phyloP scores from a whole-genome alignment of 2,113 vertebrate species.

The Suncus etruscus region DNA sequence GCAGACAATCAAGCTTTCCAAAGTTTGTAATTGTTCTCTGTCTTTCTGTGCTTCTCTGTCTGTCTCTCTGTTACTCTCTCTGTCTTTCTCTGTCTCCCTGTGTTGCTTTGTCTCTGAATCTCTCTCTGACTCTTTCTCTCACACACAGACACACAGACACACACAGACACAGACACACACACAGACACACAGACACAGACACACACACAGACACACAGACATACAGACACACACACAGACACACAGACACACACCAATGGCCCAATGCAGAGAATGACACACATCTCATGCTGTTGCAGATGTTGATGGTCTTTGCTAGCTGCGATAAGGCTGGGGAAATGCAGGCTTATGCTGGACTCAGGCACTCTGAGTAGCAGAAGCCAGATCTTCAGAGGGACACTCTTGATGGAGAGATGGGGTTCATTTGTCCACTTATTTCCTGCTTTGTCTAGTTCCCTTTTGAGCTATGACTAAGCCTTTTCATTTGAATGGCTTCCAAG shows the following conservation, averaged over 20 bases:
- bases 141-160: too few species aligned
- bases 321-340: slow-evolving; percentile 63
- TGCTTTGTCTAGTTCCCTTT: slow-evolving; percentile 51
- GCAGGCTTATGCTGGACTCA: neutral
- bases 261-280: neutral
- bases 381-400: slow-evolving; percentile 27
- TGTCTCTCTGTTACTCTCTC: too few species aligned
- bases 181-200: too few species aligned
- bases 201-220: too few species aligned
- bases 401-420: neutral
- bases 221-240: too few species aligned
- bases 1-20: neutral
- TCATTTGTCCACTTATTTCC: slow-evolving; percentile 50
- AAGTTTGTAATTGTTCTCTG: neutral
- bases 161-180: neutral
- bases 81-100: too few species aligned
- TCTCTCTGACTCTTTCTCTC: too few species aligned
- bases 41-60: too few species aligned
- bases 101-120: too few species aligned
- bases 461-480: slow-evolving; percentile 71
- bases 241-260: neutral
- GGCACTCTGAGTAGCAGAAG: slow-evolving; percentile 61
- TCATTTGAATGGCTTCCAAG: slow-evolving; percentile 70
- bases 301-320: slow-evolving; percentile 31
- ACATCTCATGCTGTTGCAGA: neutral